Base-by-base conservation (phyloP, 1,140 invertebrate genomes). In the Drosophila watanabei region DNA sequence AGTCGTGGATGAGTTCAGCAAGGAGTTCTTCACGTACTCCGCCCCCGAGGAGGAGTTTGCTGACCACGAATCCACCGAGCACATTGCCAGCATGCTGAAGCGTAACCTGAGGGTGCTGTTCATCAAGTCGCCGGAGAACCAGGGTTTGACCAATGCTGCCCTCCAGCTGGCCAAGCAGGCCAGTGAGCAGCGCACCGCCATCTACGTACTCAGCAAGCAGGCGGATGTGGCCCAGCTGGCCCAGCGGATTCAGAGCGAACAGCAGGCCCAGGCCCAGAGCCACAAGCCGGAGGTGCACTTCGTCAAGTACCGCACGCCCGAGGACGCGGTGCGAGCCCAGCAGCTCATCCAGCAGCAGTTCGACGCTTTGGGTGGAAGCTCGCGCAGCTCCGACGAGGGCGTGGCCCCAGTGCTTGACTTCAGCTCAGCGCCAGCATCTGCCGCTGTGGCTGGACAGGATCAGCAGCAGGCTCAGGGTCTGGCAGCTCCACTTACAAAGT, bases 221-320 rank as follows among this genome's bases (percentile, higher is more conserved):
- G 78, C 88, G 13, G 88, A 91, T 54, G 45, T 91, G 9, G 64
- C 60, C 3, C 64, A 91, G 35, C 51, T 91, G 71, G 80, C 88
- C 2, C 72, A 91, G 51, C 54, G 83, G 4, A 43, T 91, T 39
- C 80, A 87, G 37, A 43, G 16, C 6, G 80, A 88, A 33, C 56
- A 65, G 14, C 79, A 79, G 51, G 78, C 46, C 7, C 79, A 81
- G 56, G 66, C 46, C 18, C 56, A 72, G 18, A 49, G 49, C 6
- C 80, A 81, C 39, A 91, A 91, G 62, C 88, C 88, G 4, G 88
- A 91, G 79, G 88, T 91, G 70, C 88, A 91, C 39, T 91, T 91
- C 13, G 88, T 91, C 52, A 91, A 91, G 58, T 91, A 91, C 48
- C 88, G 88, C 64, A 91, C 88, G 0, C 68, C 83, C n/a, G 88